Evolutionary conservation across 2,888 invertebrate genomes (phyloP).

Genomic region (Adineta ricciae): DNA sequence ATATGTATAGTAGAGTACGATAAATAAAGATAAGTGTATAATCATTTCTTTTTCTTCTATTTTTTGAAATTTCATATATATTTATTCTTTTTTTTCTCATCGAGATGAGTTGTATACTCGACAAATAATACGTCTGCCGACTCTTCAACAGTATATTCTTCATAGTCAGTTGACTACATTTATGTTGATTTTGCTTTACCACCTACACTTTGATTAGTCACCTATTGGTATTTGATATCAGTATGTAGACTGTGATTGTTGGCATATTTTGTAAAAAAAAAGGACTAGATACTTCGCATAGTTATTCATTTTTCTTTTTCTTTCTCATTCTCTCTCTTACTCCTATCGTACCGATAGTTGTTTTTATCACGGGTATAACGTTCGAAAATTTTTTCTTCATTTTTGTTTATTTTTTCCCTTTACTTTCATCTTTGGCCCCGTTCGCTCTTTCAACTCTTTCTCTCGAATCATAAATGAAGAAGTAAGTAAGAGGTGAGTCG

Average conservation of each 20-base stretch:
- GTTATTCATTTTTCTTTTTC: not conserved
- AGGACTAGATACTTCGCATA: not conserved
- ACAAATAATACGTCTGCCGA: not conserved
- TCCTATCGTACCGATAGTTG: not conserved
- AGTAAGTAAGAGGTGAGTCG: constrained; percentile 9
- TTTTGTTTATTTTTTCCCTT: constrained; percentile 10
- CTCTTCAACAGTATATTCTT: not conserved
- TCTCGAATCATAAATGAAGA: constrained; percentile 9
- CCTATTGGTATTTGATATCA: not conserved
- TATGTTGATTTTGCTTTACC: not conserved
- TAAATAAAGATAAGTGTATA: not conserved
- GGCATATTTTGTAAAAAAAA: not conserved
- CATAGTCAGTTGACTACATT: not conserved
- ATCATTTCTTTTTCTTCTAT: not conserved
- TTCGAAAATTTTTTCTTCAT: not conserved
- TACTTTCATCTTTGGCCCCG: not conserved
- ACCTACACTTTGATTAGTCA: not conserved
- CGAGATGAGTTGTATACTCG: not conserved
- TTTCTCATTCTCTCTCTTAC: not conserved
- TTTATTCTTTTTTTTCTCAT: not conserved
- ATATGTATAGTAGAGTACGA: not conserved
- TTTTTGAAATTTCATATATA: not conserved
- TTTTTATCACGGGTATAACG: not conserved
- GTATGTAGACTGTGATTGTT: not conserved
- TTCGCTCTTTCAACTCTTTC: not conserved